Conservation (phyloP, 2,888 invertebrate species). For the Aradus depressus region DNA sequence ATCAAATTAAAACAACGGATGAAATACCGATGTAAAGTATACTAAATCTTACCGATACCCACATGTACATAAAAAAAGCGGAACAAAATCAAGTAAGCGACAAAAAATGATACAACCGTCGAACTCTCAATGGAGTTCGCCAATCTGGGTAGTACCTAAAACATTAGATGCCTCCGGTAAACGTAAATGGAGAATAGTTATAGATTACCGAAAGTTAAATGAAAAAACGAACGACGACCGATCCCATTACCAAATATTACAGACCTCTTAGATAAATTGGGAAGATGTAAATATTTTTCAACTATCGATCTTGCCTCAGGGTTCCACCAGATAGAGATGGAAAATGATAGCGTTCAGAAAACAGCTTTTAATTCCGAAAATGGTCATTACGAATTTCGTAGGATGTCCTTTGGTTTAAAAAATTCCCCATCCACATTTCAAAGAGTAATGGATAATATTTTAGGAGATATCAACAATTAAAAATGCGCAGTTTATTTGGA, state of each 20-base stretch:
- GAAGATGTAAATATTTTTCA: conserved; percentile 27
- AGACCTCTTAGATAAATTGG: conserved; percentile 29
- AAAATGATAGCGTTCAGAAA: conserved; percentile 6
- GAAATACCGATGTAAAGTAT: too few species aligned
- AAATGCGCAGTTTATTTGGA: conserved; percentile 6
- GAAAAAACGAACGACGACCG: conserved; percentile 9
- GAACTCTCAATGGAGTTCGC: conserved; percentile 7
- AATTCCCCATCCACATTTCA: conserved; percentile 15
- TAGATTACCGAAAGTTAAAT: conserved; percentile 12
- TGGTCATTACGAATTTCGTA: conserved; percentile 8
- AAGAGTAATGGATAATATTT: conserved; percentile 11
- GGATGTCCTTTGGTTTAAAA: conserved; percentile 16
- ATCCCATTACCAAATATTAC: conserved; percentile 14
- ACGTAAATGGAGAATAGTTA: conserved; percentile 6
- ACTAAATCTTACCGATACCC: too few species aligned
- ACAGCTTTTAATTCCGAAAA: conserved; percentile 16
- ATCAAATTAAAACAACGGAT: too few species aligned
- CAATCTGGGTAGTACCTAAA: conserved; percentile 11
- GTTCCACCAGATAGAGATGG: conserved; percentile 30
- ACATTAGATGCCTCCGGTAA: conserved; percentile 12
- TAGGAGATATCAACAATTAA: neutral
- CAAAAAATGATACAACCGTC: conserved; percentile 10
- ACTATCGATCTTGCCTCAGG: conserved; percentile 29
- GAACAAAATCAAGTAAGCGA: too few species aligned
- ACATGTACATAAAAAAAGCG: too few species aligned